These are phyloP conservation scores for Drosophila bocqueti DNA, from an alignment of 1,140 invertebrate genomes.

Conservation along the genomic window DNA sequence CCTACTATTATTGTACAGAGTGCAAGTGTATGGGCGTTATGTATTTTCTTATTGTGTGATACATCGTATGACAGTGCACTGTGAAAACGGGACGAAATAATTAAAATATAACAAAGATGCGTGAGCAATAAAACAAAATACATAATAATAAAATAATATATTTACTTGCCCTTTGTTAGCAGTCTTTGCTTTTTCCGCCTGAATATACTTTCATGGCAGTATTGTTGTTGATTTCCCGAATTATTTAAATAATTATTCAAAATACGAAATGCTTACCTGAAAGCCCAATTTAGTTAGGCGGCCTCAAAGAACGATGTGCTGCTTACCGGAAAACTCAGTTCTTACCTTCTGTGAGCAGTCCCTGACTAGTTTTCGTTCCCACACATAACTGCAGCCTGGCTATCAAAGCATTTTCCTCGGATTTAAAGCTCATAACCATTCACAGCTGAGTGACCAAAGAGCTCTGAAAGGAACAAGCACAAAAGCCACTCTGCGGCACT, in stretches of 20 bases:
- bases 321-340: neutral
- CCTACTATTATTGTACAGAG: neutral
- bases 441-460: conserved; percentile 70
- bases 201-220: neutral
- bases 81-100: too few species aligned
- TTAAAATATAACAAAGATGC: too few species aligned
- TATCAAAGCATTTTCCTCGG: conserved; percentile 44
- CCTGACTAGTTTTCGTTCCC: conserved; percentile 26
- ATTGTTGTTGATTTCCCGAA: neutral
- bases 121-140: too few species aligned
- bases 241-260: neutral
- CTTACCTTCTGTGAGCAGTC: neutral
- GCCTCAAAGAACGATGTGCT: neutral
- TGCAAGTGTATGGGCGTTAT: too few species aligned
- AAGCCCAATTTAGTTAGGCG: neutral
- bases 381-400: conserved; percentile 25
- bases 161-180: too few species aligned
- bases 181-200: too few species aligned
- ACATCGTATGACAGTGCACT: too few species aligned
- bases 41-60: too few species aligned
- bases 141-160: too few species aligned
- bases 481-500: conserved; percentile 55
- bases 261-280: neutral
- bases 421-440: conserved; percentile 67
- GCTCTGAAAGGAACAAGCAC: conserved; percentile 58